Percentiles rank a stretch among this genome's conserved stretches.
phyloP scores from a whole-genome alignment of 2,797 vertebrate genomes.

The Pelochelys cantorii region DNA sequence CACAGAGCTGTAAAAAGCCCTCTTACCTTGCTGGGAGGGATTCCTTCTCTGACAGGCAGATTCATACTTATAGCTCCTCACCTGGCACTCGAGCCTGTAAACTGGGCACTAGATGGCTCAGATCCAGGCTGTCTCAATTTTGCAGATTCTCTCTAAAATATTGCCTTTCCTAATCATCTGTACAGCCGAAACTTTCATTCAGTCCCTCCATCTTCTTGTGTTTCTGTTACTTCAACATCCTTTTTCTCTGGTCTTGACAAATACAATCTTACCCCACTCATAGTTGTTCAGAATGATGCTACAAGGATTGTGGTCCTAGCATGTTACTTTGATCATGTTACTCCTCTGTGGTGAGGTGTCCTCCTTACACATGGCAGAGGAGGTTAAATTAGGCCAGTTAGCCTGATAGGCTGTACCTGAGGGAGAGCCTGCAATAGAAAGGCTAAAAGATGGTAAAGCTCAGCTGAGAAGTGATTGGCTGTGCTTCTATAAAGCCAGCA shows the following conservation, averaged over 20 bases:
- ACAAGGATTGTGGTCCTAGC: not conserved
- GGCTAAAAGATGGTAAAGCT: not conserved
- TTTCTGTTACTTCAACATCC: not conserved
- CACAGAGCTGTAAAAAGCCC: not conserved
- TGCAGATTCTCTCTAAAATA: not conserved
- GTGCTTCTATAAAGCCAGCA: not conserved
- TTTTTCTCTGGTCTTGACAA: not conserved
- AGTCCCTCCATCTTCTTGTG: not conserved
- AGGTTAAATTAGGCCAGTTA: not conserved
- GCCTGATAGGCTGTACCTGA: no score
- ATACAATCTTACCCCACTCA: not conserved
- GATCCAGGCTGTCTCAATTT: not conserved
- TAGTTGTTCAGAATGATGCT: not conserved
- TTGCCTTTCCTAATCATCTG: not conserved
- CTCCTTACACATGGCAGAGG: not conserved
- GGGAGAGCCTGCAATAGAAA: not conserved
- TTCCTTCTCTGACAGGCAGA: not conserved
- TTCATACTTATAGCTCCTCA: no score
- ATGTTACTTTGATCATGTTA: not conserved
- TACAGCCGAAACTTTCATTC: not conserved
- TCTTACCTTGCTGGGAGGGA: not conserved
- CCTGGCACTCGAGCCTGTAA: not conserved
- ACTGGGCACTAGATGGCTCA: not conserved
- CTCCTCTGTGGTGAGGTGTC: not conserved
- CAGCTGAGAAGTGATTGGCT: not conserved